Base-by-base conservation (phyloP, 2,888 invertebrate genomes). In the Callosobruchus maculatus region DNA sequence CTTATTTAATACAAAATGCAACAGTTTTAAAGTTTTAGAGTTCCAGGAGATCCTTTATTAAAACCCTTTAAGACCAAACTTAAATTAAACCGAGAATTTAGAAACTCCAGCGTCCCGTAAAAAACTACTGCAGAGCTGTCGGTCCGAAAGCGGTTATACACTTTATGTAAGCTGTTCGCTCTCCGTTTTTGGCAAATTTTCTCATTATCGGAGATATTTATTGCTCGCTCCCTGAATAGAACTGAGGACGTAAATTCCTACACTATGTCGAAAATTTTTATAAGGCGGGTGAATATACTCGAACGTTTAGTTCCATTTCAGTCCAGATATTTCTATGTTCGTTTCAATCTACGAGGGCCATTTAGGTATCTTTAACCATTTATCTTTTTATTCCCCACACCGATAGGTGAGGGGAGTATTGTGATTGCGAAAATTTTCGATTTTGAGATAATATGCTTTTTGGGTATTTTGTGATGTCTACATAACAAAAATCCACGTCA, bases 1-100 rank as follows among this genome's bases (percentile, higher is more conserved):
- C 75, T 78, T 78, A 74, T 78, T 76, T 75, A 78, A 78, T 78
- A 75, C 74, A 74, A 78, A 77, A 78, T 78, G 74, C 77, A 78
- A 78, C 77, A 77, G 77, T 74, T 72, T 74, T 72, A 72, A 73
- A 76, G 72, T 76, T 73, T 49, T 26, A 67, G 71, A 76, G 74
- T 72, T 77, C 72, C 31, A 70, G 21, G 49, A 67, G 72, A 68
- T 72, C 74, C 77, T 77, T 76, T 76, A 78, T 76, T 77, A 75
- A 75, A 78, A 76, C 74, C 77, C 75, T 75, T 75, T 77, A 74
- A 75, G 75, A 73, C 70, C 71, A 73, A 76, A 76, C 71, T 77
- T 71, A 77, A 75, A 72, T 76, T 75, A 74, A 76, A 77, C 74
- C 71, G 74, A 68, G 74, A 74, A 75, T 78, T 77, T 74, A 73